Evolutionary conservation across 2,113 vertebrate genomes (phyloP).

Genomic region (Coracopsis vasa): DNA sequence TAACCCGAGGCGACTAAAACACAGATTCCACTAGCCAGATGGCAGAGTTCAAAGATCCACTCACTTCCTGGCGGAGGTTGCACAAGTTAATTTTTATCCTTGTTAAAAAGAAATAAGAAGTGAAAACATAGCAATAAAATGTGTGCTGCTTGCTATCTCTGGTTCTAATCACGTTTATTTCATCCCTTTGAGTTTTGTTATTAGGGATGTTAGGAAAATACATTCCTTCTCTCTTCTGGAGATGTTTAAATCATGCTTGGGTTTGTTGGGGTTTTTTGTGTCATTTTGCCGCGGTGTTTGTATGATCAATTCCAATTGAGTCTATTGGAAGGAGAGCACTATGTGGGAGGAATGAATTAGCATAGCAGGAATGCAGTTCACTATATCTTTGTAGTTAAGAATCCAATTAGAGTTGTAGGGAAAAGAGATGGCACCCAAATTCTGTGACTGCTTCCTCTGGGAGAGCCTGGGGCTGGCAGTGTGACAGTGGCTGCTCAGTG

Average conservation of each 20-base stretch:
- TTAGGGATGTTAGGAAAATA: background rate
- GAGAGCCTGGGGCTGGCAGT: background rate
- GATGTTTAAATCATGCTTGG: background rate
- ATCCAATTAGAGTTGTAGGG: background rate
- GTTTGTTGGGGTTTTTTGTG: fast-evolving
- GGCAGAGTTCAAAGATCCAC: conserved; percentile 73
- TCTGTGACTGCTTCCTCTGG: fast-evolving
- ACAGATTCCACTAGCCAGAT: conserved; percentile 64
- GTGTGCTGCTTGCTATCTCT: conserved; percentile 57
- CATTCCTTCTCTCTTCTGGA: background rate
- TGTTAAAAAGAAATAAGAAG: conserved; percentile 73
- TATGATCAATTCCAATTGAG: background rate
- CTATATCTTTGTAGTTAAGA: background rate
- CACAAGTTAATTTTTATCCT: conserved; percentile 72
- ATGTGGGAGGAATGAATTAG: background rate
- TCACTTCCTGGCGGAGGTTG: conserved; percentile 61
- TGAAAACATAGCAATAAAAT: conserved; percentile 62
- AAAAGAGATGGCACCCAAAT: background rate
- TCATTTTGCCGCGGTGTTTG: background rate
- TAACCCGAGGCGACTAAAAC: conserved; percentile 64
- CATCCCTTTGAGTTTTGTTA: conserved; percentile 34
- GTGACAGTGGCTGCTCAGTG: fast-evolving
- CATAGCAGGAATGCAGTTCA: background rate
- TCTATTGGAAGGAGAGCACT: background rate
- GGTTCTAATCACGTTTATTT: conserved; percentile 60